These are phyloP conservation scores for Scomber japonicus DNA, from an alignment of 2,113 vertebrate genomes.

Conservation along the genomic window DNA sequence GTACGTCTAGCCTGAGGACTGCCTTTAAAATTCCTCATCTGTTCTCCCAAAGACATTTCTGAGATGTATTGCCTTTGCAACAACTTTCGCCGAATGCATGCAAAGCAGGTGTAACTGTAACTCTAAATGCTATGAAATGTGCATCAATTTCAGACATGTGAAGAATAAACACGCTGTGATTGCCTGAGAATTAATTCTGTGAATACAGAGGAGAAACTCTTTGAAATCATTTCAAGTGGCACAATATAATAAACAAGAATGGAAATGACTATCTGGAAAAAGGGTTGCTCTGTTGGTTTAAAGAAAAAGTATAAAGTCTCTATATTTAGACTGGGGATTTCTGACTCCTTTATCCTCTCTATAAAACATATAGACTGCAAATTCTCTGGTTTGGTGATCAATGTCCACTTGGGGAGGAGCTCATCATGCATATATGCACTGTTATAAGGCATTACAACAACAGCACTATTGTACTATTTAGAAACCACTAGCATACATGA, in stretches of 20 bases:
- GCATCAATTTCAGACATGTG: conserved; percentile 24
- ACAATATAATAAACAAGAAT: conserved; percentile 25
- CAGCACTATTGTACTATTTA: too few relatives aligned
- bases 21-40: conserved; percentile 65
- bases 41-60: conserved; percentile 49
- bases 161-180: conserved; percentile 26
- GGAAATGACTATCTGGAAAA: conserved; percentile 12
- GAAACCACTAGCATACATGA: neutral
- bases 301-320: neutral
- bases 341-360: neutral
- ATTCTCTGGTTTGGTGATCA: neutral
- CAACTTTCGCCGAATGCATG: conserved; percentile 42
- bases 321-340: neutral
- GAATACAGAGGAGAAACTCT: neutral
- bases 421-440: too few relatives aligned
- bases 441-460: too few relatives aligned
- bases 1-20: conserved; percentile 74
- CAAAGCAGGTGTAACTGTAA: conserved; percentile 35
- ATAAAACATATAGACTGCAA: too few relatives aligned
- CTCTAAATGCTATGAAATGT: conserved; percentile 45
- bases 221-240: conserved; percentile 4
- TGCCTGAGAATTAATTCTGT: conserved; percentile 30
- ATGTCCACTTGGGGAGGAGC: too few relatives aligned
- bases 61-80: conserved; percentile 40
- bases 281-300: neutral